These are phyloP conservation scores for Oreochromis mossambicus DNA, from an alignment of 2,797 vertebrate species.

Conservation along the genomic window DNA sequence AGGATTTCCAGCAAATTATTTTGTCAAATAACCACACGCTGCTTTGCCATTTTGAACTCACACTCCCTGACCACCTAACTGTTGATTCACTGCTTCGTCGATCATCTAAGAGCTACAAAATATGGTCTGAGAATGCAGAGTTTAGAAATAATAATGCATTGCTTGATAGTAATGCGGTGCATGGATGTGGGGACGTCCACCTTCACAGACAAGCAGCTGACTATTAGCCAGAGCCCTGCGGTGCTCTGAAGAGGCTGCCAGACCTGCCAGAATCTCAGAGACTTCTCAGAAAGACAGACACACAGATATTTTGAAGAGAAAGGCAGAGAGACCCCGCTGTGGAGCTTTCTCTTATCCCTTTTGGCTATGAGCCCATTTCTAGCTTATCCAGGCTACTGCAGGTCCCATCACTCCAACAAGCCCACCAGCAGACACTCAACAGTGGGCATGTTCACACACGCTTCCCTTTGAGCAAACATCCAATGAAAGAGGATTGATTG, in stretches of 20 bases:
- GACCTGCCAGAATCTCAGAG: conserved; percentile 47
- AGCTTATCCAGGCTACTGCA: conserved; percentile 23
- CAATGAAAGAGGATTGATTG: conserved; percentile 33
- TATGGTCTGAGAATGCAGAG: not conserved
- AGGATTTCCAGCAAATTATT: not conserved
- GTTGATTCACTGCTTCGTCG: not conserved
- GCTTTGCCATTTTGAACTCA: not conserved
- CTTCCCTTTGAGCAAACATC: conserved; percentile 11
- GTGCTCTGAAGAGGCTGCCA: conserved; percentile 56
- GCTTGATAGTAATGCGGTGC: not conserved
- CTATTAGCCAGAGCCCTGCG: conserved; percentile 40
- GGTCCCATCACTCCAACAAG: conserved; percentile 16
- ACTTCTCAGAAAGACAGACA: conserved; percentile 25
- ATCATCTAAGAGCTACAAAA: not conserved
- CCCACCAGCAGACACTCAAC: conserved; percentile 46
- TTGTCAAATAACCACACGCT: not conserved
- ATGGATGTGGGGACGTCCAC: conserved; percentile 34
- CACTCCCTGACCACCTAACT: not conserved
- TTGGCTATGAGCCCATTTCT: conserved; percentile 31
- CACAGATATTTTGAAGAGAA: conserved; percentile 39
- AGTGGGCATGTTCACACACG: conserved; percentile 44
- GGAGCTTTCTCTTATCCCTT: conserved; percentile 43
- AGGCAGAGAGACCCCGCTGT: conserved; percentile 35
- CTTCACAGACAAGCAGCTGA: conserved; percentile 51
- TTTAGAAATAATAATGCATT: not conserved